Conservation (phyloP, 2,888 invertebrate genomes). For the Apamea epomidion region DNA sequence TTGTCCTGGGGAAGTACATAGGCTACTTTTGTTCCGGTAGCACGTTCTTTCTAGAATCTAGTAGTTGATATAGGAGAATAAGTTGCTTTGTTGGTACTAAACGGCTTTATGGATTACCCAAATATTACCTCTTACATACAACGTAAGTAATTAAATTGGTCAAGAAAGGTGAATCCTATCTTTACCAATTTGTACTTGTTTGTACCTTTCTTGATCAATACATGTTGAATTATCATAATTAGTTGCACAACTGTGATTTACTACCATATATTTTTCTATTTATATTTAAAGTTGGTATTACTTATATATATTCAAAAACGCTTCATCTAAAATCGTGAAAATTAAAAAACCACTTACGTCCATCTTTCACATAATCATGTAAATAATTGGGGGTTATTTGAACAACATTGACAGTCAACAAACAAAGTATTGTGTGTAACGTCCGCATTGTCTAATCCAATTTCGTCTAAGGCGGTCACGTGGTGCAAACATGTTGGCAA, state of each 20-base stretch:
- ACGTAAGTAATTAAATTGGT: background rate
- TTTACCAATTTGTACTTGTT: no score
- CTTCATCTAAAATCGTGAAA: background rate
- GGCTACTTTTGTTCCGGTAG: background rate
- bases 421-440: conserved; percentile 56
- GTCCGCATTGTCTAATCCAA: conserved; percentile 66
- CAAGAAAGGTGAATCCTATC: no score
- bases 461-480: conserved; percentile 57
- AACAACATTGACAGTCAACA: conserved; percentile 55
- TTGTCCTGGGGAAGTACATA: background rate
- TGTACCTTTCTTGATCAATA: no score
- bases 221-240: background rate
- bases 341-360: conserved; percentile 78
- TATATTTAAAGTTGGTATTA: background rate
- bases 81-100: background rate
- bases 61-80: background rate
- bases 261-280: background rate
- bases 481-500: conserved; percentile 53
- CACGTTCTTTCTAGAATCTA: background rate
- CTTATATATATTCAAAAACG: background rate
- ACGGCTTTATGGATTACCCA: background rate
- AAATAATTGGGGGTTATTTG: conserved; percentile 6
- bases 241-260: background rate
- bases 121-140: background rate
- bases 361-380: conserved; percentile 85